phyloP scores from a whole-genome alignment of 2,113 vertebrate species.

The Brevimyrus niger region DNA sequence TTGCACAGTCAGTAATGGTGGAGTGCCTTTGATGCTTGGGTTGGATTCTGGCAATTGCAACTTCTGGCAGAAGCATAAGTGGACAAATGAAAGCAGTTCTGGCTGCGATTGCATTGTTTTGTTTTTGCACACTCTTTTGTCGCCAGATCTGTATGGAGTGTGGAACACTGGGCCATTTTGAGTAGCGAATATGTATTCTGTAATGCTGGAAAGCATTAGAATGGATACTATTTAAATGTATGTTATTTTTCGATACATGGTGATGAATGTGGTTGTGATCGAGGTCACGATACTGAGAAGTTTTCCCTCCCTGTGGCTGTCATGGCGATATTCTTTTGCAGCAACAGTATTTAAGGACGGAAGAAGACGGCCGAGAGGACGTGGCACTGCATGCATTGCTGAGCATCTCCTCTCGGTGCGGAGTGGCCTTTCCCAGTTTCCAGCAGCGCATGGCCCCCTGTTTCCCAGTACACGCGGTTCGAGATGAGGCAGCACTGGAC shows the following conservation, averaged over 20 bases:
- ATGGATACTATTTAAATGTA: background rate
- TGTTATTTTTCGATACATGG: background rate
- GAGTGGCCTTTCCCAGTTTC: conserved; percentile 68
- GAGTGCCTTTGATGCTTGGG: background rate
- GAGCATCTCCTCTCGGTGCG: conserved; percentile 73
- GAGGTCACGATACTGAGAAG: background rate
- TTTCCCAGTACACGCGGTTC: conserved; percentile 67
- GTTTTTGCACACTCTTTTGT: background rate
- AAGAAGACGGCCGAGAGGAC: conserved; percentile 71
- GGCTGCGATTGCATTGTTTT: background rate
- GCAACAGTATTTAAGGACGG: conserved; percentile 65
- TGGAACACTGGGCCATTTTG: background rate
- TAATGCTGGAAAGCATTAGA: background rate
- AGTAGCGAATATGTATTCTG: background rate
- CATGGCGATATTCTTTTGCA: background rate
- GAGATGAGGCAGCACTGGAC: conserved; percentile 68
- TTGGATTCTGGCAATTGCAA: background rate
- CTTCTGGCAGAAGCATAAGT: background rate
- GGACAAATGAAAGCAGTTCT: background rate
- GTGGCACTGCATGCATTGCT: conserved; percentile 73
- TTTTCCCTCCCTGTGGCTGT: background rate
- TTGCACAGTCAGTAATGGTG: background rate
- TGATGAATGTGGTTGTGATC: background rate
- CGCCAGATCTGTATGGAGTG: background rate
- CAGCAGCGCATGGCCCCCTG: conserved; percentile 50